Base-by-base conservation (phyloP, 2,888 invertebrate species). In the Xanthostigma xanthostigma region DNA sequence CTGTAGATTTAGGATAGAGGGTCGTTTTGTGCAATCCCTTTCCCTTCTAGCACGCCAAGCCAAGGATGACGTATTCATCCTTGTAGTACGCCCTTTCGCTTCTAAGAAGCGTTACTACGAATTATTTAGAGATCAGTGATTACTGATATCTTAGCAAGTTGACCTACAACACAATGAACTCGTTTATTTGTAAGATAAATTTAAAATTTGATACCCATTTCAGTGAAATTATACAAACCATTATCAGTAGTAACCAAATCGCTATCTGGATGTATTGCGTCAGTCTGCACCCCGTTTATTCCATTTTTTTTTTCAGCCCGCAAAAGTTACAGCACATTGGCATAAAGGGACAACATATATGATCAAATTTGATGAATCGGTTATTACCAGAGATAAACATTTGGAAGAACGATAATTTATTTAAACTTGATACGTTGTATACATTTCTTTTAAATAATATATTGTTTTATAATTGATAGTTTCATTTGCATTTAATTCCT, bases 291-390 rank as follows among this genome's bases (percentile, higher is more conserved):
- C 27, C 6, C 27, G 27, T 27, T 27, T 27, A 41, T 36, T 14
- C 13, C 1, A 39, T 45, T 54, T 58, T 59, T 55, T 54, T 45
- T 81, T 83, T 52, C 71, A 97, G 96, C 87, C 95, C 3, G 93
- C 94, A 40, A 96, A 96, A 71, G 97, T 98, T 8, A 88, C 95
- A 0, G 95, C 96, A 0, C 96, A 97, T 66, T 97, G 96, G 95
- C 97, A 98, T 66, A 95, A 97, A 66, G 98, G 96, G 39, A 97
- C 97, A 9, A 96, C 97, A 0, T 98, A 96, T 64, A 94, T 97
- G 90, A 93, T 98, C 9, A 93, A 94, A 68, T 95, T 96, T 68
- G 95, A 96, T 57, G 94, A 95, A 62, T 78, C 84, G 36, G 94
- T 95, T 46, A 85, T 94, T 57, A 74, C 83, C 3, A 75, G 94